Base-by-base conservation (phyloP, 2,113 vertebrate species). In the Megaptera novaeangliae region DNA sequence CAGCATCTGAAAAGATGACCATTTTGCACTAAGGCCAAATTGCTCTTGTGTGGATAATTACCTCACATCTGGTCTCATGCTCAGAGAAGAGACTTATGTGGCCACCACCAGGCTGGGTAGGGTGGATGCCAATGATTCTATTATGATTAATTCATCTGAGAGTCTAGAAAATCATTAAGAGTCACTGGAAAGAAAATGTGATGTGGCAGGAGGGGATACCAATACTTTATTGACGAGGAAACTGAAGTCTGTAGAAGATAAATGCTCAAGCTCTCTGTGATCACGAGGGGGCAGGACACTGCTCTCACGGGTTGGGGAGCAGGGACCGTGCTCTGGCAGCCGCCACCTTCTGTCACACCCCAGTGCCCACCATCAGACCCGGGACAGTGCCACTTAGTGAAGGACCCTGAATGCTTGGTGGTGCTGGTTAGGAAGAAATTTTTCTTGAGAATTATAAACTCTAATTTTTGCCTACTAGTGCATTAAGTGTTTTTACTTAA, bases 21-120 rank as follows among this genome's bases (percentile, higher is more conserved):
- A 61, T 86, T 91, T 78, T 74, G 55, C 77, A 46, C 39, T 61
- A 61, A 86, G 29, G 59, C 68, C 71, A 95, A 83, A 88, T 77
- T 81, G 63, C 27, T 93, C 69, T 86, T 85, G 31, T 61, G 13
- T 44, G 68, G 27, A 49, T 92, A 63, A 78, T 78, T 69, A 77
- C 21, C 11, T 91, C 61, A 68, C 52, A 74, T 91, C 49, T 94
- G 78, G 34, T 63, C 96, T 86, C 27, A n/a, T 41, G 59, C n/a
- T 91, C 68, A 41, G 52, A 46, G 91, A 72, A 90, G 20, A 64
- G 57, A 86, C 25, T 66, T 41, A 59, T 3, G 29, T 49, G 63
- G 36, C 36, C 69, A 82, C 39, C 63, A 41, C 17, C 25, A 39
- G 18, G 41, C 68, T 63, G 27, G 68, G 63, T 75, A 23, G 71